Base-by-base conservation (phyloP, 2,113 vertebrate species). In the Hippocampus comes region DNA sequence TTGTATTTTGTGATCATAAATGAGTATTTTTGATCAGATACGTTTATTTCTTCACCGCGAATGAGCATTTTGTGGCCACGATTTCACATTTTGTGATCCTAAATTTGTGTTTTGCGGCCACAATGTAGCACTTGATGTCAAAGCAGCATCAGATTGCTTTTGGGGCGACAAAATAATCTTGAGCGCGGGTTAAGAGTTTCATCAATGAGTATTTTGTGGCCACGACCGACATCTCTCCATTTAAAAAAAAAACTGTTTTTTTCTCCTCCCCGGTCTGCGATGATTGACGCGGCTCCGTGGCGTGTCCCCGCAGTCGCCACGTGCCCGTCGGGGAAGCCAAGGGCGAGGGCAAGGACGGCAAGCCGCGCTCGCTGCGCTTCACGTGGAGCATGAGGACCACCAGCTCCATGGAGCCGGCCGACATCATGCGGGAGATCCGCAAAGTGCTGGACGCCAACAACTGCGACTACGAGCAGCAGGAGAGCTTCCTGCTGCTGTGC, bases 321-420 rank as follows among this genome's bases (percentile, higher is more conserved):
- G 96, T 98, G 84, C 94, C 96, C 86, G 95, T 94, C 86, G 95
- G 94, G 78, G 97, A 99, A 94, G 96, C 94, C 83, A 97, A 97
- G 92, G 97, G 96, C 0, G 97, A 98, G 85, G 94, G 91, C 91
- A 96, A 95, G 89, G 97, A 97, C 86, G 86, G 95, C 63, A 99
- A 98, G 74, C 97, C 97, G 74, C 95, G 97, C 74, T 97, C 97
- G 0, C 95, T 99, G 80, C 91, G 97, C 81, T 99, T 99, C 88
- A 99, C 97, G 81, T 99, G 97, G 97, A 99, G 95, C 93, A 99
- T 99, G 97, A 98, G 97, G 90, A 99, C 97, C 85, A 99, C 97
- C 81, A 99, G 97, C 86, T 96, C 96, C 90, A 95, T 99, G 97
- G 97, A 98, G 78, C 94, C 97, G 59, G 91, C 87, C 8, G 95